Conservation (phyloP, 2,113 vertebrate genomes). For the Sclerurus mexicanus region DNA sequence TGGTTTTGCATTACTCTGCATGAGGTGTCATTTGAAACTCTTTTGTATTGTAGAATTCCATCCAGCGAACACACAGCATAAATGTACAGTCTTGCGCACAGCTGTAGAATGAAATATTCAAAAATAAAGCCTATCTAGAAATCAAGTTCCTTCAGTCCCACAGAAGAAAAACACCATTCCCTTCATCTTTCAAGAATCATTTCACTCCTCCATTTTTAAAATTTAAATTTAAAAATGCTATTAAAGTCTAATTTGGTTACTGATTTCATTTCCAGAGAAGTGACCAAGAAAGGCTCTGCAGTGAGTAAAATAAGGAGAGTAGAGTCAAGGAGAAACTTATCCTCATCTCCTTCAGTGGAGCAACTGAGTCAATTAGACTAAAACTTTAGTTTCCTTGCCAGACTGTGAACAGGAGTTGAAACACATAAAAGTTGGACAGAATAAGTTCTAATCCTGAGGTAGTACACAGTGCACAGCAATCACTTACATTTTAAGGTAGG, state of each 20-base stretch:
- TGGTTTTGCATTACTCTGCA: slow-evolving; percentile 17
- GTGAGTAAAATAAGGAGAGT: background rate
- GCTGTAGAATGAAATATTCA: background rate
- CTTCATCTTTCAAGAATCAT: background rate
- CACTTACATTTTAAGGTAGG: background rate
- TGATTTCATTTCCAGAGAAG: background rate
- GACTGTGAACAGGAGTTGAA: background rate
- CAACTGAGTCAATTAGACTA: background rate
- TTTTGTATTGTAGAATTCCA: background rate
- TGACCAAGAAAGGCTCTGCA: background rate
- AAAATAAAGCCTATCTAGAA: background rate
- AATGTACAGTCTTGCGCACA: background rate
- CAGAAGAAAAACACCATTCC: background rate
- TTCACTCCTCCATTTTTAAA: background rate
- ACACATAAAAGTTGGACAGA: background rate
- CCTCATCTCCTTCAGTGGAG: background rate
- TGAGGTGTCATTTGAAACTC: slow-evolving; percentile 28
- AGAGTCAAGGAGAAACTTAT: background rate
- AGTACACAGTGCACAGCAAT: background rate
- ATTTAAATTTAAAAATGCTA: background rate
- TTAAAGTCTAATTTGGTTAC: background rate
- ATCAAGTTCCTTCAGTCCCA: background rate
- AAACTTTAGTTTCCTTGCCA: background rate
- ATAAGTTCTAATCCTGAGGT: background rate
- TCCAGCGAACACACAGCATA: background rate